Evolutionary conservation across 2,113 vertebrate genomes (phyloP), one percentile per base, ranked within the genome.

Genomic region (Hippopotamus amphibius): DNA sequence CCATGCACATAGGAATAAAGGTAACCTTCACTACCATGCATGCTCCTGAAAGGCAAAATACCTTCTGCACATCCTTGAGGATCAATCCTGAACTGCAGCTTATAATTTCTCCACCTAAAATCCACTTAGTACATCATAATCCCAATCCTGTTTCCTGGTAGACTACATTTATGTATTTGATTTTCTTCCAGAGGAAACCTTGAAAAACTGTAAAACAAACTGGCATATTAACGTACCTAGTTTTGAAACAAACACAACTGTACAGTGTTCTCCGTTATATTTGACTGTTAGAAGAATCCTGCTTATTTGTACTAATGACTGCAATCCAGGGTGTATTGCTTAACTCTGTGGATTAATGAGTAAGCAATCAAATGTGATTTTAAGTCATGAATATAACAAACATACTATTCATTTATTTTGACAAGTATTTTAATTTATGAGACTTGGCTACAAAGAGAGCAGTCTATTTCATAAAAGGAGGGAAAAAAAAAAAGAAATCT

Each of bases 391-490:
- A 96, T 97, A 97, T 95, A 98, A 98, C 96, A 97, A 98, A 97
- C 97, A 97, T 97, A 95, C 87, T 98, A 97, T 96, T 98, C 97
- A 97, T 98, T 96, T 96, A 98, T 98, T 98, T 97, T 97, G 96
- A 97, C 96, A 98, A 97, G 97, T 96, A 97, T 97, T 97, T 97
- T 96, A 98, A 98, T 98, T 96, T 93, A 97, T 92, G 92, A 97
- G 95, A 96, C 95, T 97, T 97, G 96, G 92, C 87, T 97, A 97
- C 92, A 98, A 98, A 95, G 97, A 96, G 59, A 97, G 81, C 90
- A 95, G 74, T 71, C 84, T 95, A 85, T 95, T 96, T 97, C 48
- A 4, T 81, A 61, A 84, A 88, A 92, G 46, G 22, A 68, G 13
- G 50, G 12, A 91, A 89, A 88, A 30, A 48, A 87, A 76, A 83